Percentiles rank a stretch among this genome's conserved stretches.
Evolutionary conservation across 2,888 invertebrate genomes (phyloP).

Genomic region (Lampropteryx suffumata): DNA sequence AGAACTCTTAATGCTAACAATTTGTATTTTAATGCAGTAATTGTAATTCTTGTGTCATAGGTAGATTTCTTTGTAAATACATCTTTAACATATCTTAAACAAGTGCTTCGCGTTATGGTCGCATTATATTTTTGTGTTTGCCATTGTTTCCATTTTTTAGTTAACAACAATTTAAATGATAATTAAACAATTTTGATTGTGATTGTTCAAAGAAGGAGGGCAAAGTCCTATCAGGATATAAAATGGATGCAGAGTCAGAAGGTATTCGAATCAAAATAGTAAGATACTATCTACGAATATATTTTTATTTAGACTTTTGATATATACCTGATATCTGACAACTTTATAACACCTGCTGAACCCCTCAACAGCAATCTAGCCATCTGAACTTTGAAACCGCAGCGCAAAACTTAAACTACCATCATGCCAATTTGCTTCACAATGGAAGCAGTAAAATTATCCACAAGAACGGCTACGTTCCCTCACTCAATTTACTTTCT

Average conservation of each 20-base stretch:
- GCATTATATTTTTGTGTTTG: too few relatives aligned
- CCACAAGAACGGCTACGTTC: slow-evolving; percentile 20
- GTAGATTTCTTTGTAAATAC: too few relatives aligned
- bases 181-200: neutral
- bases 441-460: slow-evolving; percentile 25
- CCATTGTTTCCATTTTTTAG: too few relatives aligned
- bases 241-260: too few relatives aligned
- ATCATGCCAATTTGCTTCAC: slow-evolving; percentile 21
- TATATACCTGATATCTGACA: too few relatives aligned
- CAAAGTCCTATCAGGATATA: too few relatives aligned
- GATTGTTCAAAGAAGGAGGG: neutral
- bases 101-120: too few relatives aligned
- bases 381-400: slow-evolving; percentile 8
- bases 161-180: neutral
- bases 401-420: slow-evolving; percentile 13
- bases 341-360: too few relatives aligned
- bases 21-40: slow-evolving; percentile 6
- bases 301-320: too few relatives aligned
- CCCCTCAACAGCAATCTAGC: slow-evolving; percentile 2
- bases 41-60: slow-evolving; percentile 1
- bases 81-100: too few relatives aligned
- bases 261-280: too few relatives aligned
- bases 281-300: too few relatives aligned
- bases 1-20: slow-evolving; percentile 1
- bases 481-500: slow-evolving; percentile 29